Evolutionary conservation across 2,113 vertebrate species (phyloP), one percentile per base, ranked within the genome.

Genomic region (Polypterus senegalus): DNA sequence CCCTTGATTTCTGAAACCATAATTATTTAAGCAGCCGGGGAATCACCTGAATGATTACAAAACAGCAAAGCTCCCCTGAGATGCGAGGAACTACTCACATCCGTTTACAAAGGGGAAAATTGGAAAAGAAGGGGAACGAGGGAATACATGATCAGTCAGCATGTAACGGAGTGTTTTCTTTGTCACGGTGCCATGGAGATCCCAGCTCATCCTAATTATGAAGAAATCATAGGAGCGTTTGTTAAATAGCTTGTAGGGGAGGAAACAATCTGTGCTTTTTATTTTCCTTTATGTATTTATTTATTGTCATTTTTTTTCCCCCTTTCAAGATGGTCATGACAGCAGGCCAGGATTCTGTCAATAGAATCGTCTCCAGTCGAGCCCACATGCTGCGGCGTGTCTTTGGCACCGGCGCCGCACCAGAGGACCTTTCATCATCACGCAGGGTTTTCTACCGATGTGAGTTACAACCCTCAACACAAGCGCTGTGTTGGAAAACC

Each of bases 321-420:
- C 57, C 57, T 56, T 6, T 4, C 60, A 59, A 60, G 59, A 49
- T 43, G 64, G 46, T 57, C 55, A 62, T 54, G 55, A 72, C 52
- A 47, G 5, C 3, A 4, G 45, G 55, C 49, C 48, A 5, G 73
- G 47, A 63, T 68, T 62, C 53, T 48, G 61, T 54, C 5, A 46
- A 3, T 1, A 4, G 11, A n/a, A 54, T 53, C 9, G 8, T 72
- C 72, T 72, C 70, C 61, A 73, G 73, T 74, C 73, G 61, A 65
- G 66, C 52, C 67, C 65, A 76, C 74, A 69, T 69, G 68, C 72
- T 68, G 59, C 66, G 10, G 51, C 60, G 57, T 9, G 46, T 46
- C 11, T 60, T 59, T 72, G 67, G 49, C 69, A 60, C 59, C 27
- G 57, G 5, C 9, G 45, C 61, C 45, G 6, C 7, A 49, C 49